Evolutionary conservation across 1,140 invertebrate genomes (phyloP).

Genomic region (Pachypeltis micranthus): DNA sequence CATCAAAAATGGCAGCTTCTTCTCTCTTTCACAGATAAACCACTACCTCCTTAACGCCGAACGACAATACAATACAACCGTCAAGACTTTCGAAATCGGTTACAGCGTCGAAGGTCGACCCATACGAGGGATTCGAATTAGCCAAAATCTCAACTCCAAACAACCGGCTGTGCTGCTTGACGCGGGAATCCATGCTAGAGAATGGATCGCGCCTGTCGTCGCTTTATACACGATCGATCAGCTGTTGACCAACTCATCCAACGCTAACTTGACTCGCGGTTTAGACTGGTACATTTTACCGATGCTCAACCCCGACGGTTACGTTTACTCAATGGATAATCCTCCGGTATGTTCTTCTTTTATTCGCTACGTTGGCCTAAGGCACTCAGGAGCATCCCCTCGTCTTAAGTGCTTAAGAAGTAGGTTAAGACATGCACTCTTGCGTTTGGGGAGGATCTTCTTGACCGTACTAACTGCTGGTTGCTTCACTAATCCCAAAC

Average conservation of each 20-base stretch:
- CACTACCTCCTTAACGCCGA: not conserved
- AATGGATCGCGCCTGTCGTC: conserved; percentile 83
- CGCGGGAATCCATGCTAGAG: conserved; percentile 67
- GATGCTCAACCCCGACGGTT: conserved; percentile 63
- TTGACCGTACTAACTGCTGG: too few species aligned
- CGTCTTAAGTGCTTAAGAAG: too few species aligned
- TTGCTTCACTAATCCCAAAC: too few species aligned
- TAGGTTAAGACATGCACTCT: too few species aligned
- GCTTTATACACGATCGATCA: conserved; percentile 71
- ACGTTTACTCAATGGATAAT: conserved; percentile 44
- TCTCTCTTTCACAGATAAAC: not conserved
- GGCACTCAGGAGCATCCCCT: too few species aligned
- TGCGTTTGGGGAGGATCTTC: too few species aligned
- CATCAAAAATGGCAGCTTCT: too few species aligned
- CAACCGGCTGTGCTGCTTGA: conserved; percentile 49
- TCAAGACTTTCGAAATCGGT: not conserved
- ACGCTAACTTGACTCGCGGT: conserved; percentile 46
- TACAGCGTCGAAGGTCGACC: not conserved
- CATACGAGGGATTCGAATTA: not conserved
- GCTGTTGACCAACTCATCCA: conserved; percentile 54
- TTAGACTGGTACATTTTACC: conserved; percentile 60
- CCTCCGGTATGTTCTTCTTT: too few species aligned
- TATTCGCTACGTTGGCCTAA: too few species aligned
- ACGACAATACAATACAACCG: not conserved
- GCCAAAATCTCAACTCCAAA: conserved; percentile 18